phyloP scores from a whole-genome alignment of 2,888 invertebrate species.

The Cotesia congregata region DNA sequence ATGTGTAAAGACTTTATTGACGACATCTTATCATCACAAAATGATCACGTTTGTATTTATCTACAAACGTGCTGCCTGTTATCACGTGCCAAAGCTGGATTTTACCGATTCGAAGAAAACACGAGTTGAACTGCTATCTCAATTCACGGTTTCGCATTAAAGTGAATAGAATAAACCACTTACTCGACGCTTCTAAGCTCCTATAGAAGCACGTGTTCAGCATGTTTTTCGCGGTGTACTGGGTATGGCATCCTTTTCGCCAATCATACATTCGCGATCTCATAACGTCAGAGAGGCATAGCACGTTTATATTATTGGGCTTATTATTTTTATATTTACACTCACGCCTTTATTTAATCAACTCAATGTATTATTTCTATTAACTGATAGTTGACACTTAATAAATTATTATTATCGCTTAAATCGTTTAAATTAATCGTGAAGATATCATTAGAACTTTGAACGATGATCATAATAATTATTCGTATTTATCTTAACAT shows the following conservation, averaged over 20 bases:
- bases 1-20: not conserved
- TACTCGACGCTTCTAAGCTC: not conserved
- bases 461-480: too few relatives aligned
- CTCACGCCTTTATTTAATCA: too few relatives aligned
- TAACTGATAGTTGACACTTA: too few relatives aligned
- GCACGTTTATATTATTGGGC: not conserved
- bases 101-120: conserved; percentile 9
- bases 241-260: not conserved
- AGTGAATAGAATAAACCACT: not conserved
- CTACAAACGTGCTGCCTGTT: conserved; percentile 25
- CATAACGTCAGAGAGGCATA: not conserved
- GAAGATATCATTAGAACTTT: too few relatives aligned
- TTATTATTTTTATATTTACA: not conserved
- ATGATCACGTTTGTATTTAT: conserved; percentile 30
- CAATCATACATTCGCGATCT: not conserved
- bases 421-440: too few relatives aligned
- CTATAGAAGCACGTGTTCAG: not conserved
- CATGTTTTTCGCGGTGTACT: not conserved
- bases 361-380: too few relatives aligned
- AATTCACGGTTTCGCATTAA: not conserved
- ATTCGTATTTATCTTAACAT: too few relatives aligned
- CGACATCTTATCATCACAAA: not conserved
- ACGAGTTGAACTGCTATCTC: not conserved
- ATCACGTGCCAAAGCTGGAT: conserved; percentile 33
- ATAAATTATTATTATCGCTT: too few relatives aligned